phyloP scores from a whole-genome alignment of 1,140 invertebrate genomes.

The Samia ricini region DNA sequence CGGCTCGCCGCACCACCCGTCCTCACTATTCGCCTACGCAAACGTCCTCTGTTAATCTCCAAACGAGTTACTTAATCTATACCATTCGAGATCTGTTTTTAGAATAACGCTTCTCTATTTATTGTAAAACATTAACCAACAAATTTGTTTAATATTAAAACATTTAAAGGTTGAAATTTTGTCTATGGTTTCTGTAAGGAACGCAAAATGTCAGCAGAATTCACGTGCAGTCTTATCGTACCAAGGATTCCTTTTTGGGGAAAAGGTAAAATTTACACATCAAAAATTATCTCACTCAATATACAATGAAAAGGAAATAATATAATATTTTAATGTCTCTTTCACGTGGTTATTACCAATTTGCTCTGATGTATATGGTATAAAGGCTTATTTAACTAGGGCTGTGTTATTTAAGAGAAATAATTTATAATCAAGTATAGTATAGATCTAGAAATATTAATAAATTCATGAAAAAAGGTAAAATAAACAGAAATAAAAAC shows the following conservation, averaged over 20 bases:
- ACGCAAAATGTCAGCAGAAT: no score
- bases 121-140: no score
- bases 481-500: no score
- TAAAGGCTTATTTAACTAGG: background rate
- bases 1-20: constrained; percentile 28
- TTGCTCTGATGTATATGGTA: background rate
- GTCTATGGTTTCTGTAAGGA: no score
- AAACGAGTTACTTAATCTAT: background rate
- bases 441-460: no score
- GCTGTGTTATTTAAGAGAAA: background rate
- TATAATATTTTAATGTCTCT: background rate
- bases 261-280: background rate
- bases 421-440: background rate
- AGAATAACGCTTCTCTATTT: no score
- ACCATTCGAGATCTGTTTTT: no score
- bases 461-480: no score
- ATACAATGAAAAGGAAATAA: background rate
- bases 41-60: background rate
- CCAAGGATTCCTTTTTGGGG: background rate
- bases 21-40: constrained; percentile 20
- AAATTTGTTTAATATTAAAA: no score
- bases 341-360: background rate
- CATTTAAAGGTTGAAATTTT: no score
- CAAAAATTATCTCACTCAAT: background rate
- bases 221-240: no score